Conservation (phyloP, 2,888 invertebrate species). For the Coenonympha arcania region DNA sequence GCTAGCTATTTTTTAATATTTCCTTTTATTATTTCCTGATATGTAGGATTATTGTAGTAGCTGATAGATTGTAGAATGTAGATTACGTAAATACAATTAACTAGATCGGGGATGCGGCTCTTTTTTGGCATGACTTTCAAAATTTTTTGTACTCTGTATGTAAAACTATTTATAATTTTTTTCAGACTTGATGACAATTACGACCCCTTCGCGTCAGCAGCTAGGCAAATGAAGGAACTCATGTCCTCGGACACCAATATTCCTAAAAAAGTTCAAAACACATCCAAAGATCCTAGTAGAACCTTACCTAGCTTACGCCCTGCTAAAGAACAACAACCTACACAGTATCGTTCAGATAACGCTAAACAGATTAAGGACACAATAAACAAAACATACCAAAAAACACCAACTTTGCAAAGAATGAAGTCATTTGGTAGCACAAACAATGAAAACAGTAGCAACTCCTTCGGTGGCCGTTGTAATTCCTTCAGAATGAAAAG, state of each 20-base stretch:
- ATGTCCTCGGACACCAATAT: conserved; percentile 78
- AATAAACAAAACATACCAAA: conserved; percentile 71
- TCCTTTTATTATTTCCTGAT: no score
- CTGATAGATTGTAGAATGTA: background rate
- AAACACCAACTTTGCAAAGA: conserved; percentile 65
- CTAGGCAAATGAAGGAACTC: conserved; percentile 86
- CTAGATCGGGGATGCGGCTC: no score
- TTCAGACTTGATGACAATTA: conserved; percentile 75
- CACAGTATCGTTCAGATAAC: conserved; percentile 50
- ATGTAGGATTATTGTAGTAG: no score
- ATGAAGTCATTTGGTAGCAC: conserved; percentile 70
- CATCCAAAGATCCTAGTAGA: conserved; percentile 59
- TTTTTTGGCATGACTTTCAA: no score
- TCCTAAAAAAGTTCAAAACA: conserved; percentile 57
- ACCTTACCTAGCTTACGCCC: conserved; percentile 63
- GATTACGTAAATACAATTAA: background rate
- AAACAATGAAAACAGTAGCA: conserved; percentile 52
- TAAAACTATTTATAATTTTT: conserved; percentile 30
- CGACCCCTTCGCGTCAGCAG: conserved; percentile 85
- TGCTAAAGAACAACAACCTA: conserved; percentile 53
- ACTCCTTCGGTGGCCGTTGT: conserved; percentile 57
- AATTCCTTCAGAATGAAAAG: conserved; percentile 65
- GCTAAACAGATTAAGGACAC: conserved; percentile 68
- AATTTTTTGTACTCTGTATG: background rate
- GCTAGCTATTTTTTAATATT: no score